Conservation (phyloP, 2,888 invertebrate genomes). For the Mycalesis mineus region DNA sequence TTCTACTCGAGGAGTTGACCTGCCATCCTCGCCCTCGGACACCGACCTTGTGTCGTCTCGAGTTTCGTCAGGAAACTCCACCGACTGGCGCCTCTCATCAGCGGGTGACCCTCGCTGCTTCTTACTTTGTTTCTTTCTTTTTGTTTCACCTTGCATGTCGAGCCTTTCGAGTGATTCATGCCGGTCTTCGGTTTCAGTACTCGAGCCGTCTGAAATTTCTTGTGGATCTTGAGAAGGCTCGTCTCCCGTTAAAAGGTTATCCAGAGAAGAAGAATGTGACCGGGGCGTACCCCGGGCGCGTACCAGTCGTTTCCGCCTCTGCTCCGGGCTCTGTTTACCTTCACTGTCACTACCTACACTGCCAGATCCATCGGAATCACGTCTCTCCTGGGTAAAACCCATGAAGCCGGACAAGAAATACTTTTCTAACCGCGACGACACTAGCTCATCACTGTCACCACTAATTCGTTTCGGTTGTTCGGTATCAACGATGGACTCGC, state of each 20-base stretch:
- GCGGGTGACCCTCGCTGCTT: conserved; percentile 80
- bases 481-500: conserved; percentile 83
- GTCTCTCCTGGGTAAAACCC: conserved; percentile 86
- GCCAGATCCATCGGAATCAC: conserved; percentile 89
- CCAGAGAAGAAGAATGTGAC: conserved; percentile 88
- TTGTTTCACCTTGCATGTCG: conserved; percentile 88
- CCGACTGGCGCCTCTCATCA: conserved; percentile 81
- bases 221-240: conserved; percentile 74
- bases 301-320: conserved; percentile 87
- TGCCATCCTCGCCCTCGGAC: conserved; percentile 82
- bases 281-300: conserved; percentile 89
- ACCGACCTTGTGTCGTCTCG: conserved; percentile 78
- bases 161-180: conserved; percentile 82
- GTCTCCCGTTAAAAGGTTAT: conserved; percentile 84
- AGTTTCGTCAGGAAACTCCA: conserved; percentile 80
- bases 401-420: conserved; percentile 93
- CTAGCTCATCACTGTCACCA: conserved; percentile 84
- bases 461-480: conserved; percentile 75
- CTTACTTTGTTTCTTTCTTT: conserved; percentile 88
- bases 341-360: conserved; percentile 95
- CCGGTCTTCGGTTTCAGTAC: conserved; percentile 85
- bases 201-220: conserved; percentile 85
- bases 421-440: conserved; percentile 91
- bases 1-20: conserved; percentile 84
- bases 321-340: conserved; percentile 91